phyloP scores from a whole-genome alignment of 1,140 invertebrate genomes.

The Nymphalis io region DNA sequence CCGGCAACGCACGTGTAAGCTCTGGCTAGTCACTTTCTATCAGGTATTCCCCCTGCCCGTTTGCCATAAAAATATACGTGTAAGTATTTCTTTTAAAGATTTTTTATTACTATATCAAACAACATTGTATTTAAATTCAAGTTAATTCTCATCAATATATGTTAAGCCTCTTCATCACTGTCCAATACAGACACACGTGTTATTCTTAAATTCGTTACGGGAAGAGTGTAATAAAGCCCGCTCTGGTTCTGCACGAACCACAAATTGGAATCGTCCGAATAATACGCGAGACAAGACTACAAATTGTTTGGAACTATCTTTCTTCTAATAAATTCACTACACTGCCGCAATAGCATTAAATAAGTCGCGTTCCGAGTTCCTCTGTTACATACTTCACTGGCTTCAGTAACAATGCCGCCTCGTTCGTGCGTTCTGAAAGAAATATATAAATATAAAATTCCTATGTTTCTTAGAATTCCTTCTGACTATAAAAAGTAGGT shows the following conservation, averaged over 20 bases:
- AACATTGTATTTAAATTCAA: too few relatives aligned
- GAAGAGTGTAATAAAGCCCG: not conserved
- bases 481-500: not conserved
- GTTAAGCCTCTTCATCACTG: too few relatives aligned
- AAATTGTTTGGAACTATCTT: constrained; percentile 25
- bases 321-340: constrained; percentile 27
- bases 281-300: constrained; percentile 9
- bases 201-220: not conserved
- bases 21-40: too few relatives aligned
- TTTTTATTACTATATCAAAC: too few relatives aligned
- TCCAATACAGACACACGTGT: too few relatives aligned
- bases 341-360: constrained; percentile 29
- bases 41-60: too few relatives aligned
- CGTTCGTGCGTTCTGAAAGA: constrained; percentile 21
- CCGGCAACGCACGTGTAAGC: too few relatives aligned
- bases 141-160: too few relatives aligned
- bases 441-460: constrained; percentile 30
- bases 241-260: not conserved
- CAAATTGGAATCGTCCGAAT: constrained; percentile 13
- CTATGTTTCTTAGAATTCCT: constrained; percentile 6
- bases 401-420: constrained; percentile 17
- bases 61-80: too few relatives aligned
- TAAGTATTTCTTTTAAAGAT: too few relatives aligned
- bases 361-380: constrained; percentile 27
- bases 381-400: constrained; percentile 29